phyloP scores from a whole-genome alignment of 2,888 invertebrate species.

The Yponomeuta malinellus region DNA sequence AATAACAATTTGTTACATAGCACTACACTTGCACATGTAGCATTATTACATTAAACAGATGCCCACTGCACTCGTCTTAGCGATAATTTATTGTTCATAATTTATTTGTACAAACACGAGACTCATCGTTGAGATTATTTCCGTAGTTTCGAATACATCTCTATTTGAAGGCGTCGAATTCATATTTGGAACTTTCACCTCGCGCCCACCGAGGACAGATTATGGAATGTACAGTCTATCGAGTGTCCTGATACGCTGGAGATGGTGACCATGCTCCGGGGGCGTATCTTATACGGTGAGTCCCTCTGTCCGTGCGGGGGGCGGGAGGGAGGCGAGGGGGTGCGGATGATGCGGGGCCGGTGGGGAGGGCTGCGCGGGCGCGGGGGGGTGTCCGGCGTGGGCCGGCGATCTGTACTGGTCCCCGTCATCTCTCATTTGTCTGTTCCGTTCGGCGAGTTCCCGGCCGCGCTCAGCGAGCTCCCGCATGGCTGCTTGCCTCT shows the following conservation, averaged over 20 bases:
- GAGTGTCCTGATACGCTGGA: not conserved
- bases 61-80: constrained; percentile 40
- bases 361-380: constrained; percentile 53
- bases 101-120: constrained; percentile 51
- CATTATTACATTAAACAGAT: constrained; percentile 35
- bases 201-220: constrained; percentile 23
- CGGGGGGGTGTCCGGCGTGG: constrained; percentile 46
- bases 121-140: constrained; percentile 5
- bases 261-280: not conserved
- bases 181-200: constrained; percentile 15
- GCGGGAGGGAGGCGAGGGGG: constrained; percentile 76
- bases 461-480: constrained; percentile 74
- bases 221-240: constrained; percentile 46
- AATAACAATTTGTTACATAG: constrained; percentile 65
- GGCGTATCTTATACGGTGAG: constrained; percentile 78
- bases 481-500: constrained; percentile 67
- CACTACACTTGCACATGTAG: constrained; percentile 58
- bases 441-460: constrained; percentile 68
- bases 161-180: constrained; percentile 1
- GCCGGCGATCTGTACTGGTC: constrained; percentile 47
- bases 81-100: constrained; percentile 44
- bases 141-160: constrained; percentile 19
- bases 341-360: constrained; percentile 63
- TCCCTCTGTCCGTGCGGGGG: constrained; percentile 82
- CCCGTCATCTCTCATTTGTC: constrained; percentile 69